Evolutionary conservation across 2,888 invertebrate genomes (phyloP).

Genomic region (Eubasilissa splendida): DNA sequence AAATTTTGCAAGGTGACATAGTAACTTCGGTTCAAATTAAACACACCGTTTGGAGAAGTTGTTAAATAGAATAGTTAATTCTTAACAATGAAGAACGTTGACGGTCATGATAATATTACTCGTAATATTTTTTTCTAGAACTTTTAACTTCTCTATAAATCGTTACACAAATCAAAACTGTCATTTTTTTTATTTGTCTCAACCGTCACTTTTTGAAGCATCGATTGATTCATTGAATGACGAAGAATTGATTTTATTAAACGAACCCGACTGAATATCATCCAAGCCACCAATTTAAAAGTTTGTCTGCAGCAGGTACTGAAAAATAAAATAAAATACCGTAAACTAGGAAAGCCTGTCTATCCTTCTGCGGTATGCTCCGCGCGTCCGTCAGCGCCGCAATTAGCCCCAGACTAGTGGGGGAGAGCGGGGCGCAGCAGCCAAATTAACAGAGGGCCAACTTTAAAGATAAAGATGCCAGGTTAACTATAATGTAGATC

Average conservation of each 20-base stretch:
- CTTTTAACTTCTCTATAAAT: too few species aligned
- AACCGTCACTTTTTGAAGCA: too few species aligned
- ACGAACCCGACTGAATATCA: background rate
- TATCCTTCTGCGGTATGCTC: slow-evolving; percentile 23
- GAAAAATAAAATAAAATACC: too few species aligned
- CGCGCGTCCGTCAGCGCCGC: slow-evolving; percentile 29
- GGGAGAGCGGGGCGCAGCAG: slow-evolving; percentile 1
- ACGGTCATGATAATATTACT: too few species aligned
- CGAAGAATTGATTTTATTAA: background rate
- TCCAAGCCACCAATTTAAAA: background rate
- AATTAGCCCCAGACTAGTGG: slow-evolving; percentile 31
- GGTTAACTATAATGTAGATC: slow-evolving; percentile 40
- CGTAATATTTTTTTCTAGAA: too few species aligned
- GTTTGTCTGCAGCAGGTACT: background rate
- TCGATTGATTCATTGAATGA: too few species aligned
- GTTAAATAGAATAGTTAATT: too few species aligned
- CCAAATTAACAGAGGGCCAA: slow-evolving; percentile 43
- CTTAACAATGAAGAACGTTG: too few species aligned
- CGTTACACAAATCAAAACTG: too few species aligned
- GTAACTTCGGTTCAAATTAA: too few species aligned
- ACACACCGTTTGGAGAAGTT: too few species aligned
- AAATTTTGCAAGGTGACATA: too few species aligned
- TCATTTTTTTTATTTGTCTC: background rate
- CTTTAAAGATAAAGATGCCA: slow-evolving; percentile 49
- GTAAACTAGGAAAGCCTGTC: background rate